Evolutionary conservation across 2,888 invertebrate genomes (phyloP), one percentile per base, ranked within the genome.

Genomic region (Quadroppia sp.): DNA sequence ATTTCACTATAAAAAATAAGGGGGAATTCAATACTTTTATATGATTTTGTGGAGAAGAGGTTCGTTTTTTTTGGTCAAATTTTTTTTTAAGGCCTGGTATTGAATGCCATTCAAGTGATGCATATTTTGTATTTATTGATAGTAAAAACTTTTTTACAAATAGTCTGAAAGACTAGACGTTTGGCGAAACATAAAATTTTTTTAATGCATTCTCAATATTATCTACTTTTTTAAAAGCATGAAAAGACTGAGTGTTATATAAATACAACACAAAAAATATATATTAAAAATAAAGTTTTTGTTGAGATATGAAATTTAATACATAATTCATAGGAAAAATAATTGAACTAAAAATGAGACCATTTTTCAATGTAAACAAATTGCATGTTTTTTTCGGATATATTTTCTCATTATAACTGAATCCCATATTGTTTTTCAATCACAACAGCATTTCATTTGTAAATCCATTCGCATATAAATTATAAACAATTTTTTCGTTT

Each of bases 1-100:
- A 50, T 50, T 50, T 50, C 50, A 50, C 50, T 50, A 50, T 50
- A 50, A 50, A 50, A 36, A 36, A 36, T 36, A 36, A 45, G 45
- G n/a, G 50, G 50, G 15, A 50, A 50, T 50, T 50, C 20, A 50
- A 50, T 50, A 50, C 50, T 6, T n/a, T 1, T 23, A 50, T 50
- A 50, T 50, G 50, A n/a, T n/a, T n/a, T n/a, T 20, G 23, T 7
- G 50, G 20, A 11, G 20, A 50, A 20, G 50, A 50, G 23, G 17
- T 45, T n/a, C 45, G 15, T 3, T 50, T 2, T 50, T 50, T 50
- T 23, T 50, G 50, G 50, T 11, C 50, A 50, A 50, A 45, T 7
- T 45, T 17, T 7, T 45, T 17, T 45, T 45, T 45, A 9, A n/a
- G 3, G 20, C 4, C 20, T 50, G 3, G 13, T 50, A 50, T 50